phyloP scores from a whole-genome alignment of 2,113 vertebrate species.

The Sprattus sprattus region DNA sequence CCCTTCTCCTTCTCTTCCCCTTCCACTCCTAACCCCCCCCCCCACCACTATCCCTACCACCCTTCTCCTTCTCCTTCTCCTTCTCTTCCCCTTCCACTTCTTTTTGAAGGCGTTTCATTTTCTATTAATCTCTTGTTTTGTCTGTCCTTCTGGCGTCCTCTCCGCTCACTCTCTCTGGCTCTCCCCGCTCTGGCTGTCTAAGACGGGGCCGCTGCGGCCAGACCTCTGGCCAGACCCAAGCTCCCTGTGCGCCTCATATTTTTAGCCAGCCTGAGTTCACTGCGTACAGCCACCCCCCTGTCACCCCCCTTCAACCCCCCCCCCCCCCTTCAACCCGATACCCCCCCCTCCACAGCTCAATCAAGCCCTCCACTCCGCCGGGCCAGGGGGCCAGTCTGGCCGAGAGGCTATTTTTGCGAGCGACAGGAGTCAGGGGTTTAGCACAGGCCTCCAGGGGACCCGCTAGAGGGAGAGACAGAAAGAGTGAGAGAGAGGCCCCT shows the following conservation, averaged over 20 bases:
- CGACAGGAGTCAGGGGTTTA: conserved; percentile 9
- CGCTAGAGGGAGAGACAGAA: not conserved
- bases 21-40: not conserved
- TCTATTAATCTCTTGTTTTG: conserved; percentile 33
- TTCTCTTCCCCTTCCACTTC: not conserved
- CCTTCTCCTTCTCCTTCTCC: conserved; percentile 14
- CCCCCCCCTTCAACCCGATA: no score
- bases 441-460: not conserved
- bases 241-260: conserved; percentile 51
- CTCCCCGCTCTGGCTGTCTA: conserved; percentile 42
- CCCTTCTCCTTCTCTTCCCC: conserved; percentile 6
- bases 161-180: conserved; percentile 28
- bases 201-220: conserved; percentile 56
- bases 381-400: conserved; percentile 7
- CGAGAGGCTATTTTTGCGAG: conserved; percentile 25
- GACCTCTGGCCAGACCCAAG: conserved; percentile 40
- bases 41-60: no score
- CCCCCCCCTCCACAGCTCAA: conserved; percentile 44
- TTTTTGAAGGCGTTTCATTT: conserved; percentile 24
- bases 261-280: conserved; percentile 55
- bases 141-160: conserved; percentile 43
- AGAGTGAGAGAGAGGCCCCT: not conserved
- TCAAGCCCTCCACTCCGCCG: conserved; percentile 52
- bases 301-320: not conserved
- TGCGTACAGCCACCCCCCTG: conserved; percentile 38